A percentile compares a stretch with the other conserved stretches of the same genome.
Evolutionary conservation across 2,797 vertebrate genomes (phyloP).

Genomic region (Cirrhinus molitorella): DNA sequence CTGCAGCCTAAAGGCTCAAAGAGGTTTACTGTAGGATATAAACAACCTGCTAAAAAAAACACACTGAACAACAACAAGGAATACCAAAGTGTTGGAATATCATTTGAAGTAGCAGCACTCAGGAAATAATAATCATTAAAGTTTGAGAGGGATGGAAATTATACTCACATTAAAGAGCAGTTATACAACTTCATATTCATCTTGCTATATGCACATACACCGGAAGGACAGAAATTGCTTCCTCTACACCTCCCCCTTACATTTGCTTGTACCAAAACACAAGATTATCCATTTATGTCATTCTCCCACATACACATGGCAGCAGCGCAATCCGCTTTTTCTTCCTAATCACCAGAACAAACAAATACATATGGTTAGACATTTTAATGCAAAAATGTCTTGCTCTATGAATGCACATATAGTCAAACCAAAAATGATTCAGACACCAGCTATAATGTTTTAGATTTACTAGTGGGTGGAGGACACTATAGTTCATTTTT

Average conservation of each 20-base stretch:
- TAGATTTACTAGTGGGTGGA: too few relatives aligned
- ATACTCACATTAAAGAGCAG: constrained; percentile 1
- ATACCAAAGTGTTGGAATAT: not conserved
- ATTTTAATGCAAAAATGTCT: constrained; percentile 37
- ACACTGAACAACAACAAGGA: not conserved
- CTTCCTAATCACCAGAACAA: constrained; percentile 26
- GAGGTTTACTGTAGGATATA: not conserved
- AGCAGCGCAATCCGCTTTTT: not conserved
- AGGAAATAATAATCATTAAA: not conserved
- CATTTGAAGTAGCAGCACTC: not conserved
- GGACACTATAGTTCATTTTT: too few relatives aligned
- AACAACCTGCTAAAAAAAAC: not conserved
- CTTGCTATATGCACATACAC: not conserved
- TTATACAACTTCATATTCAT: not conserved
- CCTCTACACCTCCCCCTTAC: constrained; percentile 8
- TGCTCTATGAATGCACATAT: too few relatives aligned
- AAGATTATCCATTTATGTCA: constrained; percentile 57
- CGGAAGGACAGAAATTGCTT: constrained; percentile 5
- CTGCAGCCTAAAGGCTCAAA: constrained; percentile 6
- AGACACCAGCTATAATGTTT: too few relatives aligned
- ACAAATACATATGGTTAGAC: constrained; percentile 22
- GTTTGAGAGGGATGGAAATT: not conserved
- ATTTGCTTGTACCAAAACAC: constrained; percentile 43
- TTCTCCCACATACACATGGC: constrained; percentile 25
- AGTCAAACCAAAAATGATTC: too few relatives aligned